Evolutionary conservation across 23 tunicate genomes (phyloP).

Genomic region (Trididemnum clinides): DNA sequence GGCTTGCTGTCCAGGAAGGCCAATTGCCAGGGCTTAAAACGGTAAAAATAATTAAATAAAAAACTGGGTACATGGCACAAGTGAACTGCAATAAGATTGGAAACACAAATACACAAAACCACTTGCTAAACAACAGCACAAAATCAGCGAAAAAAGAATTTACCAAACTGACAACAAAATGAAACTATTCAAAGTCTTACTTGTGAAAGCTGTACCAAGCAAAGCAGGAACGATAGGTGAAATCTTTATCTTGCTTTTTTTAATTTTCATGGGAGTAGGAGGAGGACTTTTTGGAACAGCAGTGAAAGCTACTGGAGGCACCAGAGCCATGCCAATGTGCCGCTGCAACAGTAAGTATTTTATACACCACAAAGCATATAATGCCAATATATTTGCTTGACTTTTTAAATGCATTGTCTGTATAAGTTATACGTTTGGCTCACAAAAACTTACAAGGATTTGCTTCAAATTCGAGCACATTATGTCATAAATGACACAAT

Average conservation of each 20-base stretch:
- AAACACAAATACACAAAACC: neutral
- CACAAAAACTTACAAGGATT: no score
- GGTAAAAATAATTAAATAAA: neutral
- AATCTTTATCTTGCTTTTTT: conserved; percentile 22
- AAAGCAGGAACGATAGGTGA: conserved; percentile 68
- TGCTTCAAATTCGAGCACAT: no score
- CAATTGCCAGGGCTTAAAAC: neutral
- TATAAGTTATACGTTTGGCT: no score
- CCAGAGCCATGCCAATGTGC: conserved; percentile 78
- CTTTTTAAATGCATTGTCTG: no score
- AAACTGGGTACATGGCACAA: neutral
- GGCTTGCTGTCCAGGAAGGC: no score
- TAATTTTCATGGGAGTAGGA: conserved; percentile 50
- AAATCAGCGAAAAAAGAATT: no score
- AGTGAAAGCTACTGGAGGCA: conserved; percentile 85
- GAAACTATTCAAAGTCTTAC: no score
- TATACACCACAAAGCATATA: no score
- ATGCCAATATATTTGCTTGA: no score
- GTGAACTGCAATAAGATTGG: neutral
- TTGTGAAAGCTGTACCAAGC: conserved; percentile 52
- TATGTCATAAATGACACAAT: no score
- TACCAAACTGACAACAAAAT: no score
- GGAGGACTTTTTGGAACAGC: conserved; percentile 88
- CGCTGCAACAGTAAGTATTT: no score
- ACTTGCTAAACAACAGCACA: neutral